Percentiles rank a stretch among this genome's conserved stretches.
Conservation (phyloP, 1,140 invertebrate genomes). For the Drosophila bocqueti region DNA sequence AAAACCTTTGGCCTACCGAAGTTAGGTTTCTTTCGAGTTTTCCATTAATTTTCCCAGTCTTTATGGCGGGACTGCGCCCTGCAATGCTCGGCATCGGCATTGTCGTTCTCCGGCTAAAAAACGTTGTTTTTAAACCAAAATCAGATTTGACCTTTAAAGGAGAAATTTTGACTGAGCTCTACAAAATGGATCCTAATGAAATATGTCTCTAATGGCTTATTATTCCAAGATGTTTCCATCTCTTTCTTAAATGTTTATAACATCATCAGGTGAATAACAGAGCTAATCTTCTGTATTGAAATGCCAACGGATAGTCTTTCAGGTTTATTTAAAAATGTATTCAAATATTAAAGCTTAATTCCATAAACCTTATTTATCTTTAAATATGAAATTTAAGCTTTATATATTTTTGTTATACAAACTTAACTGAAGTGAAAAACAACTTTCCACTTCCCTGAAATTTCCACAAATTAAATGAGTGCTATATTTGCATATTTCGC, state of each 20-base stretch:
- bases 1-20: no score
- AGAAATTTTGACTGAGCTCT: constrained; percentile 21
- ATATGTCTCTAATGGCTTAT: constrained; percentile 2
- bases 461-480: neutral
- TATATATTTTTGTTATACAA: neutral
- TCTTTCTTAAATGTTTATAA: no score
- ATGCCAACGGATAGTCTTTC: neutral
- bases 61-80: constrained; percentile 49
- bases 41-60: constrained; percentile 49
- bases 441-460: neutral
- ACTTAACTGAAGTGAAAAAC: neutral
- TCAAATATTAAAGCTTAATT: neutral
- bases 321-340: neutral
- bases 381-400: neutral
- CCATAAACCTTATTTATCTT: neutral
- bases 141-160: constrained; percentile 4
- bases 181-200: neutral
- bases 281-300: neutral
- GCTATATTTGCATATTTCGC: neutral
- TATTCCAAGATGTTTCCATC: neutral
- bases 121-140: constrained; percentile 23
- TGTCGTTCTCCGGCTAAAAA: constrained; percentile 48
- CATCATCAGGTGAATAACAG: neutral
- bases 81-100: constrained; percentile 48
- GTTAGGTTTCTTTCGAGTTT: neutral